Base-by-base conservation (phyloP, 2,113 vertebrate genomes). In the Apteryx owenii region DNA sequence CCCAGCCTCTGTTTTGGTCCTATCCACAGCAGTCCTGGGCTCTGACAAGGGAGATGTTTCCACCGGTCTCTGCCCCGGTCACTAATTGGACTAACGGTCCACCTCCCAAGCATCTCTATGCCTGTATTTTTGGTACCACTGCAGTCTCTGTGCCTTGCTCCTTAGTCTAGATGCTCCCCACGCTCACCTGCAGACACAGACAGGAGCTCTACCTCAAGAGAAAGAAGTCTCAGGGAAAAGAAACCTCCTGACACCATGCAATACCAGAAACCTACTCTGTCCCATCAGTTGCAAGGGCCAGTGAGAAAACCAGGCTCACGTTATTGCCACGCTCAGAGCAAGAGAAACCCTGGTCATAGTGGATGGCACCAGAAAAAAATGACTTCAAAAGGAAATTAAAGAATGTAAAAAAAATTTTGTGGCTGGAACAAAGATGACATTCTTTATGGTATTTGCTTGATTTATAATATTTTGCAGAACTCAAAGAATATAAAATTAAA, bases 71-170 rank as follows among this genome's bases (percentile, higher is more conserved):
- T 75, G 73, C 38, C 42, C 56, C 7, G 13, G 22, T 7, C 48
- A 12, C 40, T 4, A 9, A 14, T 48, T 33, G 3, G 0, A 23
- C 28, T 5, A 38, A 16, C 19, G 21, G 31, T 12, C 42, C 22
- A 21, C 25, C 46, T 21, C 20, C 33, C 3, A 0, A 21, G 61
- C 42, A 33, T 23, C 68, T 40, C 36, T 9, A 3, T 1, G 0
- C n/a, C 44, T 22, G 50, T 1, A 1, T 1, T 2, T 40, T 51
- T 3, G 15, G 75, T 8, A 21, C 48, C 40, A 3, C 40, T 2
- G 0, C 17, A 0, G 1, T 2, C 48, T n/a, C 33, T 1, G 1
- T 23, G 25, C 58, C 38, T 19, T 19, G 46, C 46, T 48, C 18
- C 46, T 48, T 15, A 46, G 44, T 46, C 44, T 46, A 46, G 44